phyloP scores from a whole-genome alignment of 2,888 invertebrate genomes.

The Itoplectis maculator region DNA sequence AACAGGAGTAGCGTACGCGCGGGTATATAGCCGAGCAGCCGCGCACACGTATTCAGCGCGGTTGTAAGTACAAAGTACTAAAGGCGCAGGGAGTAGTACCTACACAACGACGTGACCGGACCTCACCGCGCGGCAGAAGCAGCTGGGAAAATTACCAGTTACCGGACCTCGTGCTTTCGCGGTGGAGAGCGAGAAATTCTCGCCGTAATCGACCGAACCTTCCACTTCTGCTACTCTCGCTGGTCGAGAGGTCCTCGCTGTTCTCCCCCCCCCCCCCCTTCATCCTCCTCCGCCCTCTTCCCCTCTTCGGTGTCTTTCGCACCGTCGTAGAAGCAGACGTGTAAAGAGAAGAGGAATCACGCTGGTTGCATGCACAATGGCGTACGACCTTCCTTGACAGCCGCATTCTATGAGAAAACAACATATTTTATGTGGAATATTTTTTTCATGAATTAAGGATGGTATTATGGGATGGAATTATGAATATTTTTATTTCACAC shows the following conservation, averaged over 20 bases:
- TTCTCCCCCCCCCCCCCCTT: slow-evolving; percentile 24
- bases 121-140: slow-evolving; percentile 60
- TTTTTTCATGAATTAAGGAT: too few relatives aligned
- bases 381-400: slow-evolving; percentile 37
- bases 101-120: slow-evolving; percentile 50
- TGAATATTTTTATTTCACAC: not conserved
- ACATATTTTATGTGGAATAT: not conserved
- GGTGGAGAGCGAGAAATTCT: slow-evolving; percentile 65
- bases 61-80: slow-evolving; percentile 36
- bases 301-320: slow-evolving; percentile 27
- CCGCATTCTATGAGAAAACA: not conserved
- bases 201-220: slow-evolving; percentile 57
- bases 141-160: slow-evolving; percentile 68
- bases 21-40: slow-evolving; percentile 36
- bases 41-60: slow-evolving; percentile 11
- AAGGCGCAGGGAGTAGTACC: slow-evolving; percentile 20
- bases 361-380: slow-evolving; percentile 54
- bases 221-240: slow-evolving; percentile 44
- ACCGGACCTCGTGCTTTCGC: slow-evolving; percentile 66
- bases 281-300: too few relatives aligned
- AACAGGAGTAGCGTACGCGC: slow-evolving; percentile 51
- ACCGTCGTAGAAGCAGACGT: slow-evolving; percentile 36
- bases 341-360: slow-evolving; percentile 42
- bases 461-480: too few relatives aligned
- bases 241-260: slow-evolving; percentile 45